Evolutionary conservation across 2,797 vertebrate species (phyloP).

Genomic region (Mormyrops attenuatus): DNA sequence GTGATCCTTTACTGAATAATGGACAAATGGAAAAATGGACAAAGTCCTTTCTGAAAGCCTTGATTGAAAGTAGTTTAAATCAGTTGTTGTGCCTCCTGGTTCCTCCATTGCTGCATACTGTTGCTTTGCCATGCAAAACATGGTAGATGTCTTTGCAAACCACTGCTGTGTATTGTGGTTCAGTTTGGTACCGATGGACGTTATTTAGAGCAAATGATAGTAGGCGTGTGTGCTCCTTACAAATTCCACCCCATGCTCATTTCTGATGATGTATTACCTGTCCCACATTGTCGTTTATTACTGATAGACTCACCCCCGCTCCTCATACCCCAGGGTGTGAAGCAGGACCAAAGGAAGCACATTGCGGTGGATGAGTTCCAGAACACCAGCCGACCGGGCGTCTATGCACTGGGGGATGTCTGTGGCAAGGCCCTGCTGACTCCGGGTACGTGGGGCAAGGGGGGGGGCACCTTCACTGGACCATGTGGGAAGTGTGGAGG

Average conservation of each 20-base stretch:
- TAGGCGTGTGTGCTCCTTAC: background rate
- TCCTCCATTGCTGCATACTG: background rate
- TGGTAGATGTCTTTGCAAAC: background rate
- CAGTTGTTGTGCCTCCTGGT: background rate
- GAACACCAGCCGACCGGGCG: constrained; percentile 60
- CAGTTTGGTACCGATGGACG: background rate
- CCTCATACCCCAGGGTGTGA: constrained; percentile 62
- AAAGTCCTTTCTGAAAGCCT: background rate
- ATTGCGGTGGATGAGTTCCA: constrained; percentile 88
- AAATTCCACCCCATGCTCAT: background rate
- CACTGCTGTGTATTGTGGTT: background rate
- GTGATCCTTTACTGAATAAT: background rate
- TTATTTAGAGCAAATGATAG: background rate
- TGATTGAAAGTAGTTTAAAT: background rate
- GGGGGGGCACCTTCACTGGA: background rate
- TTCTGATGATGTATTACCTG: background rate
- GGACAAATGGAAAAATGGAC: background rate
- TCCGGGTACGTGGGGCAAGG: background rate
- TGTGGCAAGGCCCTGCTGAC: constrained; percentile 10
- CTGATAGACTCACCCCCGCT: background rate
- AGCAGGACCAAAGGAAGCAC: constrained; percentile 62
- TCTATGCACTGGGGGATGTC: constrained; percentile 15
- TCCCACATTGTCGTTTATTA: background rate
- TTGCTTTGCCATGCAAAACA: background rate
- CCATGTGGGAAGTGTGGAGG: background rate